phyloP scores from a whole-genome alignment of 2,888 invertebrate genomes.

The Tuta absoluta region DNA sequence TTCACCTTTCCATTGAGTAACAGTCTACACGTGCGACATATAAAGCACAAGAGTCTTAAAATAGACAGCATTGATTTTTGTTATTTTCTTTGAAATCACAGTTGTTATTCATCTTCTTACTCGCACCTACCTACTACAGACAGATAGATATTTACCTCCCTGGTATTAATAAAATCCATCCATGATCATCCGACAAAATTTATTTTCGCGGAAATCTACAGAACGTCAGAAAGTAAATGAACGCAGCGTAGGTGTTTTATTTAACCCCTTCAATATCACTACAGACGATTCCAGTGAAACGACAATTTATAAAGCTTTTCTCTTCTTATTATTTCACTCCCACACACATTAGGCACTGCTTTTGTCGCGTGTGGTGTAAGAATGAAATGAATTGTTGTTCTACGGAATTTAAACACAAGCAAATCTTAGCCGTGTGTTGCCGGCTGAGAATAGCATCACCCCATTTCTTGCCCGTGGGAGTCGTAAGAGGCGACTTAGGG shows the following conservation, averaged over 20 bases:
- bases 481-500: too few species aligned
- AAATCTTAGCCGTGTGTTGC: too few species aligned
- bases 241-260: conserved; percentile 1
- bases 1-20: background rate
- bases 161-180: background rate
- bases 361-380: too few species aligned
- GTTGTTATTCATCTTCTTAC: too few species aligned
- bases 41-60: background rate
- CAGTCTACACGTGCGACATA: background rate
- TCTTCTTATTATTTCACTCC: background rate
- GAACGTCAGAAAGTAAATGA: conserved; percentile 4
- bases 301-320: background rate
- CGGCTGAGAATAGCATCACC: too few species aligned
- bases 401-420: too few species aligned
- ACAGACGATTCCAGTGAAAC: background rate
- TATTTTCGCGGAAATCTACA: conserved; percentile 1
- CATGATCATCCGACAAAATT: background rate
- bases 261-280: background rate
- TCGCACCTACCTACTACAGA: too few species aligned
- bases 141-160: too few species aligned
- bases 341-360: too few species aligned
- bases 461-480: too few species aligned
- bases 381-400: too few species aligned
- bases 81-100: too few species aligned
- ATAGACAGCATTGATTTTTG: background rate